These are phyloP conservation scores for Lagenorhynchus albirostris DNA, from an alignment of 2,113 vertebrate species.

Conservation along the genomic window DNA sequence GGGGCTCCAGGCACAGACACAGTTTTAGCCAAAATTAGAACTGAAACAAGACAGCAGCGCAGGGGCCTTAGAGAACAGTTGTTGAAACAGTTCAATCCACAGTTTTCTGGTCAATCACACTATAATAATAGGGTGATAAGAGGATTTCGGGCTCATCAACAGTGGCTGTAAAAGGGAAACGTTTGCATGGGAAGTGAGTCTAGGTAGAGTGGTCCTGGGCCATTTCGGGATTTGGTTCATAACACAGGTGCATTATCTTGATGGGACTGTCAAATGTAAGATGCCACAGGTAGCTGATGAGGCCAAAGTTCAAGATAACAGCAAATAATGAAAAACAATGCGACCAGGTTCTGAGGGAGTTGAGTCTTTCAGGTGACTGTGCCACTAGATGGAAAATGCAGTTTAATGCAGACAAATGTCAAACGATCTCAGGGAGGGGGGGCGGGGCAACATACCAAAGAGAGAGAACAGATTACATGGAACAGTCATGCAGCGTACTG, in stretches of 20 bases:
- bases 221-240: conserved; percentile 40
- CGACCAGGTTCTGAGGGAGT: conserved; percentile 1
- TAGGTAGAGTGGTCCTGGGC: background rate
- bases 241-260: background rate
- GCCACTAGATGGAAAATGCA: background rate
- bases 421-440: conserved; percentile 23
- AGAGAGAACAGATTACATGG: conserved; percentile 65
- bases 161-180: background rate
- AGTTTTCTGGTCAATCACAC: conserved; percentile 38
- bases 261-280: conserved; percentile 50
- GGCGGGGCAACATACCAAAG: conserved; percentile 63
- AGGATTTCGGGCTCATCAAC: conserved; percentile 54
- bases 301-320: conserved; percentile 40
- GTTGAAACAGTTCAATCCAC: background rate
- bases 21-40: conserved; percentile 65
- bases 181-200: background rate
- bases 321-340: conserved; percentile 23
- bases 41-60: conserved; percentile 69
- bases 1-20: conserved; percentile 72
- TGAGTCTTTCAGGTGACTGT: conserved; percentile 42
- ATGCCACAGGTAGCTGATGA: conserved; percentile 70
- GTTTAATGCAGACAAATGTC: conserved; percentile 44
- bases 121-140: background rate
- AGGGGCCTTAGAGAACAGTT: conserved; percentile 54
- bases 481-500: conserved; percentile 75